These are phyloP conservation scores for Sturnus vulgaris DNA, from an alignment of 2,113 vertebrate species.

Conservation along the genomic window DNA sequence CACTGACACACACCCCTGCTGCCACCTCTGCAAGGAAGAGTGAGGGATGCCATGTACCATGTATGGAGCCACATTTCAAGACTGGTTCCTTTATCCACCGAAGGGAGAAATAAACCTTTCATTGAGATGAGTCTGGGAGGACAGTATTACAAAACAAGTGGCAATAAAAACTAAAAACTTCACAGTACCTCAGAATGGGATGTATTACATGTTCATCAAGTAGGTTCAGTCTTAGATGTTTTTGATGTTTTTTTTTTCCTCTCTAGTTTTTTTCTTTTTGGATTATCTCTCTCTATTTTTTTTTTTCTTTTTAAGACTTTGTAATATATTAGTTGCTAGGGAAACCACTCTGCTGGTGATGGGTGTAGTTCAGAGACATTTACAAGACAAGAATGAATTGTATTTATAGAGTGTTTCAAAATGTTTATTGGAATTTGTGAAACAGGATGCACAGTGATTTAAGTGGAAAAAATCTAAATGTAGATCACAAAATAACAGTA, in stretches of 20 bases:
- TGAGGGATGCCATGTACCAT: not conserved
- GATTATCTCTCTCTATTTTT: not conserved
- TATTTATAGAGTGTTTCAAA: constrained; percentile 6
- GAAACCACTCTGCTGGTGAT: not conserved
- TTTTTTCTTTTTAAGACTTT: not conserved
- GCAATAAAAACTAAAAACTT: constrained; percentile 11
- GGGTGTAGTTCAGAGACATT: not conserved
- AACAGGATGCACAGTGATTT: not conserved
- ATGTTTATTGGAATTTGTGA: not conserved
- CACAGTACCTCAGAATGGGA: not conserved
- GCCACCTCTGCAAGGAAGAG: not conserved
- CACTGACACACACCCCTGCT: not conserved
- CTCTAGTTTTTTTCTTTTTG: not conserved
- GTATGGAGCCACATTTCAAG: not conserved
- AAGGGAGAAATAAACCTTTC: not conserved
- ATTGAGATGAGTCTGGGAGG: not conserved
- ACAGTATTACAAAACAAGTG: not conserved
- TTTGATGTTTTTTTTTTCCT: not conserved
- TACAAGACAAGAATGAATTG: not conserved
- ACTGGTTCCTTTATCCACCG: not conserved
- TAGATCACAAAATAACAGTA: not conserved
- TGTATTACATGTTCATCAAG: not conserved
- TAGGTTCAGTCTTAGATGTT: not conserved
- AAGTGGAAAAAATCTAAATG: not conserved
- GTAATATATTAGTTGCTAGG: not conserved